Conservation (phyloP, 2,797 vertebrate species). For the Heterohyrax brucei region DNA sequence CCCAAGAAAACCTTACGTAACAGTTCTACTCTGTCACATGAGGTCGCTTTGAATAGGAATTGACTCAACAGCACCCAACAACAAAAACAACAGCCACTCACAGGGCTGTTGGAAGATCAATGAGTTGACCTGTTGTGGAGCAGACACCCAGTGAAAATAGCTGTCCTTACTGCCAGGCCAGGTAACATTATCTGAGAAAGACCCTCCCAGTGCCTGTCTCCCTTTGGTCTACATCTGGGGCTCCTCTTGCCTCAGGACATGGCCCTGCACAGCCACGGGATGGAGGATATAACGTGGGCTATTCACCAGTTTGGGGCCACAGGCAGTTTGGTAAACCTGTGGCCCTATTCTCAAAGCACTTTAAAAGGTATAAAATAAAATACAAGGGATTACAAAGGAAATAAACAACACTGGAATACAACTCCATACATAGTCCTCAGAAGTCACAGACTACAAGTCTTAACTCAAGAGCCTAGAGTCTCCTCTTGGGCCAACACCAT, state of each 20-base stretch:
- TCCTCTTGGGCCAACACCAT: background rate
- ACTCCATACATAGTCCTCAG: background rate
- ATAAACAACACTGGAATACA: background rate
- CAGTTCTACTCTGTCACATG: background rate
- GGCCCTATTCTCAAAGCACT: background rate
- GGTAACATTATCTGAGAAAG: background rate
- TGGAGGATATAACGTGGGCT: background rate
- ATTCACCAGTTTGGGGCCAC: background rate
- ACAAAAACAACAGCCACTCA: background rate
- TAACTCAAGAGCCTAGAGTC: background rate
- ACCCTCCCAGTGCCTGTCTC: background rate
- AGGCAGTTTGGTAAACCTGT: background rate
- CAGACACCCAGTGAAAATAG: background rate
- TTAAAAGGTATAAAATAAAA: conserved; percentile 35
- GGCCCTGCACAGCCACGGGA: background rate
- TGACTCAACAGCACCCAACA: no score
- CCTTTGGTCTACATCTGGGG: background rate
- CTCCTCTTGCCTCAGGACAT: background rate
- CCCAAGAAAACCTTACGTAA: no score
- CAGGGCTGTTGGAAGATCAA: background rate
- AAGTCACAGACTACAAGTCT: background rate
- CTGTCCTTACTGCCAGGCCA: no score
- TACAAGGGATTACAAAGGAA: background rate
- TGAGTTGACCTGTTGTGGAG: background rate
- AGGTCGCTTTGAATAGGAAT: background rate